Base-by-base conservation (phyloP, 2,888 invertebrate genomes). In the Scaptomyza flava region DNA sequence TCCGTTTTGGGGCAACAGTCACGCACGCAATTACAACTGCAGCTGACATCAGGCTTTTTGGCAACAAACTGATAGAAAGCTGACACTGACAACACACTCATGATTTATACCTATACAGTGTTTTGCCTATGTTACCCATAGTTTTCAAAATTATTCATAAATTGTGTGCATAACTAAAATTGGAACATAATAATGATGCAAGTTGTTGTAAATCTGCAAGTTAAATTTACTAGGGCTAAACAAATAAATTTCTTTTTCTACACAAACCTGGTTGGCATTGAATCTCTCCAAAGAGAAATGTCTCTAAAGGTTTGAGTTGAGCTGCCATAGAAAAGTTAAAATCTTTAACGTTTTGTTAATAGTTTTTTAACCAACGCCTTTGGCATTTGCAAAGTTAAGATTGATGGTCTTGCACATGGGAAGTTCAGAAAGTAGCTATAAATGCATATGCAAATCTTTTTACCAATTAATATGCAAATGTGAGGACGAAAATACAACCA, bases 391-490 rank as follows among this genome's bases (percentile, higher is more conserved):
- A 31, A 62, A 42, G 42, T 42, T 53, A 31, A 62, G 78, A 77
- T 67, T 72, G 41, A 77, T 74, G 51, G 66, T 42, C 31, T 38
- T 47, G 48, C 46, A 41, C 57, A 58, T 8, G n/a, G 52, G 57
- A 62, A 56, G 43, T 59, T 52, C 41, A 77, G 71, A n/a, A 72
- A 59, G 66, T 72, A 66, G 66, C 51, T 67, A 38, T 62, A 59
- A 56, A 59, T 62, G 56, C 50, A 56, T 38, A 67, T 67, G 57
- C 50, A 66, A 68, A 64, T 36, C 43, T 48, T 51, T 66, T 57
- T 45, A 38, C 72, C 59, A 74, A 66, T 63, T 72, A 63, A 63
- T 62, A 74, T 74, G 77, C 59, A 61, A 74, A 77, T 72, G 12
- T 52, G 54, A 54, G 62, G 58, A 56, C 34, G 61, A 72, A 43